Conservation (phyloP, 2,113 vertebrate species). For the Daphoenositta chrysoptera region DNA sequence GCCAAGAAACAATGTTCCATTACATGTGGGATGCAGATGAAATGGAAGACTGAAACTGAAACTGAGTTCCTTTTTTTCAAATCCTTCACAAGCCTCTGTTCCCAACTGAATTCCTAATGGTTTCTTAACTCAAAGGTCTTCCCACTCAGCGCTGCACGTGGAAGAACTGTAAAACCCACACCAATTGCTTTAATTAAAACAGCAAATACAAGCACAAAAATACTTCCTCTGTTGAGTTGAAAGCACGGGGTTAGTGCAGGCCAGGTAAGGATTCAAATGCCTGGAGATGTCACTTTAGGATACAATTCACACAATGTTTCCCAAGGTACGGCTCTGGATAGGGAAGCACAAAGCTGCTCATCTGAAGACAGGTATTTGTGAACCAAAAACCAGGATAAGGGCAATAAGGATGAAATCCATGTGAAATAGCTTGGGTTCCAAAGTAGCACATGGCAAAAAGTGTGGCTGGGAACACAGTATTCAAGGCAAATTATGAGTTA, state of each 20-base stretch:
- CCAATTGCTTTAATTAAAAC: background rate
- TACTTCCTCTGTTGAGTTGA: background rate
- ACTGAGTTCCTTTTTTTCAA: background rate
- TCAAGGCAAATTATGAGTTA: background rate
- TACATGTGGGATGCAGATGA: background rate
- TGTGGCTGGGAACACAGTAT: background rate
- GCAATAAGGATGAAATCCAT: background rate
- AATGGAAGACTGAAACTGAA: background rate
- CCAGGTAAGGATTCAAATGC: background rate
- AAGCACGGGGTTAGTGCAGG: background rate
- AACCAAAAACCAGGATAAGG: background rate
- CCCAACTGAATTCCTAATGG: background rate
- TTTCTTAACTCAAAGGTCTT: background rate
- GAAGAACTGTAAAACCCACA: background rate
- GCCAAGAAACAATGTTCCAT: background rate
- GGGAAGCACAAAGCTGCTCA: background rate
- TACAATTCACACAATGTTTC: background rate
- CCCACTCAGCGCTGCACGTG: background rate
- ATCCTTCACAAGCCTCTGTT: background rate
- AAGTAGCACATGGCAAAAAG: background rate
- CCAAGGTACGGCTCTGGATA: background rate
- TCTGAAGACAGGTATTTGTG: background rate
- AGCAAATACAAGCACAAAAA: background rate
- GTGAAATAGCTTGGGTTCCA: background rate
- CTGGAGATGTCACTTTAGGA: background rate